Evolutionary conservation across 1,140 invertebrate genomes (phyloP).

Genomic region (Apis florea): DNA sequence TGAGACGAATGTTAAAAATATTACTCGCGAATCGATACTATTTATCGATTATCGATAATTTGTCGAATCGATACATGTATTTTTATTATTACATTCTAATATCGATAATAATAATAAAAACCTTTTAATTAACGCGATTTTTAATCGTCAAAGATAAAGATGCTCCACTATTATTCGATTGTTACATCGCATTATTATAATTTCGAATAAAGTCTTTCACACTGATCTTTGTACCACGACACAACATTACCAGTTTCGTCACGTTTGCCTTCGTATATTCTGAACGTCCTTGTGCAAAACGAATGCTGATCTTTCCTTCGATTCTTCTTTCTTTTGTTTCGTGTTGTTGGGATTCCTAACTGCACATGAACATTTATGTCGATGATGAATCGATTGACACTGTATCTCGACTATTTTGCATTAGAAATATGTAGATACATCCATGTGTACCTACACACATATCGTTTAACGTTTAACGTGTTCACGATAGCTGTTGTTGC

Average conservation of each 20-base stretch:
- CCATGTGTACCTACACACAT: neutral
- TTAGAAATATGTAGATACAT: neutral
- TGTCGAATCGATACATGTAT: conserved; percentile 22
- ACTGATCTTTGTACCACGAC: neutral
- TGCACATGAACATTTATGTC: neutral
- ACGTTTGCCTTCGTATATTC: conserved; percentile 34
- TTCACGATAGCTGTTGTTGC: neutral
- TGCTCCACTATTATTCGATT: neutral
- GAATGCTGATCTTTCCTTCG: conserved; percentile 7
- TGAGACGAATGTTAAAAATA: neutral
- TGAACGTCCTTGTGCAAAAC: conserved; percentile 52
- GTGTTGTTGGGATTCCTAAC: neutral
- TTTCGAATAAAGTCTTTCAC: neutral
- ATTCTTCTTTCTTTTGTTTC: neutral
- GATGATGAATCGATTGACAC: neutral
- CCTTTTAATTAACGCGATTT: too few relatives aligned
- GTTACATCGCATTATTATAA: neutral
- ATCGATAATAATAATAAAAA: neutral
- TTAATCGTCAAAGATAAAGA: neutral
- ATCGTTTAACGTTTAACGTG: conserved; percentile 2
- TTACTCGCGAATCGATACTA: neutral
- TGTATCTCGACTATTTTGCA: neutral
- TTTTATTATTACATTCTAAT: neutral
- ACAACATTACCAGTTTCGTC: conserved; percentile 43
- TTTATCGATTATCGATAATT: neutral